Conservation (phyloP, 2,113 vertebrate genomes). For the Brachyhypopomus gauderio region DNA sequence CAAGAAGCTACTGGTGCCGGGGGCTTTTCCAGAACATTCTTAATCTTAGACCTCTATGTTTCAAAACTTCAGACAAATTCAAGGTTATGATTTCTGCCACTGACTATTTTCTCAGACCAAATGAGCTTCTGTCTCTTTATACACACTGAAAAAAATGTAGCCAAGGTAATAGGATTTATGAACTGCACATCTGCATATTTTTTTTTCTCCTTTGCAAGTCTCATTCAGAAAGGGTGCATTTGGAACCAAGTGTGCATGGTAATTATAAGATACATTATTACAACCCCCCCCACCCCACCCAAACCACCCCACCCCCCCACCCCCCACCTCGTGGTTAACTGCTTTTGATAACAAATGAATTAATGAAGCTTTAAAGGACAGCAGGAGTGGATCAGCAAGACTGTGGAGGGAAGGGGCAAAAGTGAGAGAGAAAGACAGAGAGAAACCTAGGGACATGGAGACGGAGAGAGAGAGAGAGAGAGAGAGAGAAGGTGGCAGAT, state of each 20-base stretch:
- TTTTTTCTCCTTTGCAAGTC: neutral
- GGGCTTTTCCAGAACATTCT: constrained; percentile 32
- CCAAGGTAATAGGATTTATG: constrained; percentile 52
- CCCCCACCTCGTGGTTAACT: constrained; percentile 36
- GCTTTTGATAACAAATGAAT: constrained; percentile 55
- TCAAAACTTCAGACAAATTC: constrained; percentile 40
- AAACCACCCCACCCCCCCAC: neutral
- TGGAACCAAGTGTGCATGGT: constrained; percentile 34
- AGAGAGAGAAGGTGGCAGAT: constrained; percentile 77
- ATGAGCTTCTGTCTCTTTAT: constrained; percentile 48
- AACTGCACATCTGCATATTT: constrained; percentile 27
- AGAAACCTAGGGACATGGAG: neutral
- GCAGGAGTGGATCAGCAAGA: constrained; percentile 63
- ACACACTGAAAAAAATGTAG: constrained; percentile 9
- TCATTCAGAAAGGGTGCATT: constrained; percentile 19
- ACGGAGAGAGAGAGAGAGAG: constrained; percentile 36
- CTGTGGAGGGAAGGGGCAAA: neutral
- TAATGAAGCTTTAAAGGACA: constrained; percentile 61
- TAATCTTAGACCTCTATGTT: constrained; percentile 24
- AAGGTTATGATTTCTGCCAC: constrained; percentile 39
- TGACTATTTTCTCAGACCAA: constrained; percentile 18
- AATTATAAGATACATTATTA: constrained; percentile 49
- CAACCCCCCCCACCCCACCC: neutral
- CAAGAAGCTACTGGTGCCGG: constrained; percentile 19
- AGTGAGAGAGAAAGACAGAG: constrained; percentile 68